phyloP scores from a whole-genome alignment of 2,113 vertebrate species.

The Gallinago undulata region DNA sequence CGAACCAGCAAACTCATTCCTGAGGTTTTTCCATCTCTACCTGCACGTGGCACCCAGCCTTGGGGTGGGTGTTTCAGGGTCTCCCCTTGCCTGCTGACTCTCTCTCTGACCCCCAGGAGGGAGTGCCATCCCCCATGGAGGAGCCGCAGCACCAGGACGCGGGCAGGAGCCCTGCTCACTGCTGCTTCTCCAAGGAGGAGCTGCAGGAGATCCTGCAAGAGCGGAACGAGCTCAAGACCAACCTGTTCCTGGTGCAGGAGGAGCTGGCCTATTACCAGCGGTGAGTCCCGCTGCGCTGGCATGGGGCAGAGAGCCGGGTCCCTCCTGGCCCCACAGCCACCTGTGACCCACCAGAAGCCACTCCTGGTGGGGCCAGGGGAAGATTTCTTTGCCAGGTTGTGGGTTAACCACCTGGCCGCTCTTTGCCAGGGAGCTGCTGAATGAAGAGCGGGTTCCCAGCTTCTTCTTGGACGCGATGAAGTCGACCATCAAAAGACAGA shows the following conservation, averaged over 20 bases:
- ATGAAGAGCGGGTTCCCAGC: conserved; percentile 84
- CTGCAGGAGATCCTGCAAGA: conserved; percentile 91
- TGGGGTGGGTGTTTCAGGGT: not conserved
- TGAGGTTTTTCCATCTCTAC: not conserved
- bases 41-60: not conserved
- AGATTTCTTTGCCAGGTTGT: not conserved
- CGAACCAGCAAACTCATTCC: not conserved
- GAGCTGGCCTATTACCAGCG: conserved; percentile 93
- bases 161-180: not conserved
- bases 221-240: conserved; percentile 93
- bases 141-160: not conserved
- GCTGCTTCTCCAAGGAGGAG: conserved; percentile 89
- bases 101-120: not conserved
- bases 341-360: not conserved
- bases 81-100: not conserved
- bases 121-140: rapidly evolving
- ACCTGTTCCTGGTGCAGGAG: conserved; percentile 93
- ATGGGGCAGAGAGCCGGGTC: not conserved
- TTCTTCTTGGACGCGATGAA: conserved; percentile 88
- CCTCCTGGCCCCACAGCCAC: not conserved
- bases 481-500: conserved; percentile 85
- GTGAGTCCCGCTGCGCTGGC: conserved; percentile 41
- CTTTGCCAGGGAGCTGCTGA: conserved; percentile 87
- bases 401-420: not conserved
- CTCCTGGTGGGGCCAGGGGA: rapidly evolving